Percentiles rank a stretch among this genome's conserved stretches.
phyloP scores from a whole-genome alignment of 1,140 invertebrate genomes.

The Pachypsylla venusta region DNA sequence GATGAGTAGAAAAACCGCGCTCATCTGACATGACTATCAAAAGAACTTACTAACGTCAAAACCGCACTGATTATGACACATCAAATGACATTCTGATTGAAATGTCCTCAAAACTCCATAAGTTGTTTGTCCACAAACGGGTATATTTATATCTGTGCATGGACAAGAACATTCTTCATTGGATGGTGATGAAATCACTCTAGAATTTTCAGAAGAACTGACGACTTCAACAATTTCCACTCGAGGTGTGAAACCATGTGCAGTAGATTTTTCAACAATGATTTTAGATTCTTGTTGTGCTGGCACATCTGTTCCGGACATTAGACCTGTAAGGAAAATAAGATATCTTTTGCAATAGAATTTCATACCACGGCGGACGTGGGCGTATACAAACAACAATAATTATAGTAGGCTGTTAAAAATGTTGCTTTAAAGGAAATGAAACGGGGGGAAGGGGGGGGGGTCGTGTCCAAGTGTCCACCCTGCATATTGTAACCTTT shows the following conservation, averaged over 20 bases:
- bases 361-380: no score
- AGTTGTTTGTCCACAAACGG: conserved; percentile 14
- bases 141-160: background rate
- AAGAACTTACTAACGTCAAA: conserved; percentile 11
- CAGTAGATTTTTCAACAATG: background rate
- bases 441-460: no score
- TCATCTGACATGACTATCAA: background rate
- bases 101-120: conserved; percentile 13
- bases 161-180: conserved; percentile 9
- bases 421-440: no score
- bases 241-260: background rate
- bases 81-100: conserved; percentile 15
- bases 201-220: background rate
- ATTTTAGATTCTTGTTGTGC: background rate
- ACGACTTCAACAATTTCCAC: background rate
- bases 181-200: background rate
- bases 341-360: no score
- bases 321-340: no score
- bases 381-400: no score
- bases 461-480: no score
- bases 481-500: no score
- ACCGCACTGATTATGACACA: conserved; percentile 15
- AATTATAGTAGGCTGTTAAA: no score
- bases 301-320: background rate
- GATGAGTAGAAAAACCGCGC: background rate